Percentiles rank a stretch among this genome's conserved stretches.
Evolutionary conservation across 2,797 vertebrate species (phyloP).

Genomic region (Dendrocincla fuliginosa): DNA sequence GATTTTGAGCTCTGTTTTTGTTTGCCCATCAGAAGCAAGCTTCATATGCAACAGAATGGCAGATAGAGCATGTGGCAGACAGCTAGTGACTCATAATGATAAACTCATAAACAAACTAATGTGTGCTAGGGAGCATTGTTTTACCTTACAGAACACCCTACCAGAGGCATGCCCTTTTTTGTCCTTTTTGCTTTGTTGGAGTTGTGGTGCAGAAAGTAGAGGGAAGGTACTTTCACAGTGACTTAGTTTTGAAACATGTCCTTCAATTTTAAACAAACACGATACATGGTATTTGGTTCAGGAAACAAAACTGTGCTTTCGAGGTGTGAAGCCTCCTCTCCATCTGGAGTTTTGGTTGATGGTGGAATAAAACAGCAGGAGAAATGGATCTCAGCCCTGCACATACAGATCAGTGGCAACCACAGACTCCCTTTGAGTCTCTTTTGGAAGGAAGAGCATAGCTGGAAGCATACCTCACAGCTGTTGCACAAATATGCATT

Average conservation of each 20-base stretch:
- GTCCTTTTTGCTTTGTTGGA: neutral
- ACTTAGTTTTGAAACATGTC: neutral
- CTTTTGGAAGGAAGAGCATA: neutral
- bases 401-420: neutral
- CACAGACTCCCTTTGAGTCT: neutral
- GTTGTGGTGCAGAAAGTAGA: neutral
- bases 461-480: neutral
- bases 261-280: neutral
- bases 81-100: neutral
- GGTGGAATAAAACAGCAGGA: slow-evolving; percentile 13
- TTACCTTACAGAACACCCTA: neutral
- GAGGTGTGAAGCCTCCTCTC: slow-evolving; percentile 4
- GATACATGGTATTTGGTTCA: neutral
- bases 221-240: neutral
- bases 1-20: neutral
- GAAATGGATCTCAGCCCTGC: neutral
- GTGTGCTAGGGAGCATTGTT: neutral
- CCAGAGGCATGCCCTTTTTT: neutral
- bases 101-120: neutral
- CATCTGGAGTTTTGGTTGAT: slow-evolving; percentile 38
- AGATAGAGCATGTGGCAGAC: neutral
- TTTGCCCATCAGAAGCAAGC: slow-evolving; percentile 3
- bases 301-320: neutral
- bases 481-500: neutral
- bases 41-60: neutral